Conservation (phyloP, 2,888 invertebrate species). For the Drosophila anomalipes region DNA sequence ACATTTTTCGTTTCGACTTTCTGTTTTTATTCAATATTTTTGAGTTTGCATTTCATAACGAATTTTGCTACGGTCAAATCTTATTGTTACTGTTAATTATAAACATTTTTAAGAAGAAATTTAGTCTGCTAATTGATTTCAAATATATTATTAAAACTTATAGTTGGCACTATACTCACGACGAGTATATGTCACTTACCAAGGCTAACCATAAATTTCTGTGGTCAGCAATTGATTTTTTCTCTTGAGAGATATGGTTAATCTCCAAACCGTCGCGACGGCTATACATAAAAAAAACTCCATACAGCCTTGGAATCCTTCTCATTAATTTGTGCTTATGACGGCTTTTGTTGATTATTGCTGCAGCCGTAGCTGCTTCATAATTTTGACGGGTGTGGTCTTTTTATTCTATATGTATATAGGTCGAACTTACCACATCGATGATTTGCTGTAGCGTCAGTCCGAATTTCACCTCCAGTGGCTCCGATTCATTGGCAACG, state of each 20-base stretch:
- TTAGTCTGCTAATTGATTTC: neutral
- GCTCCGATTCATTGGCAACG: conserved; percentile 96
- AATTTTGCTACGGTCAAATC: conserved; percentile 1
- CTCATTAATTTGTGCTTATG: conserved; percentile 28
- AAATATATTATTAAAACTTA: neutral
- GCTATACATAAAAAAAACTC: conserved; percentile 7
- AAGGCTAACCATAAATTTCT: conserved; percentile 97
- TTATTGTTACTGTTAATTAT: neutral
- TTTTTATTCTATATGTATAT: conserved; percentile 17
- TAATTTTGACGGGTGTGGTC: conserved; percentile 17
- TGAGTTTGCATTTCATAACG: neutral
- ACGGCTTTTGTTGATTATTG: conserved; percentile 33
- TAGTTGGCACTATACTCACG: conserved; percentile 25
- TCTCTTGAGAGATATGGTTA: neutral
- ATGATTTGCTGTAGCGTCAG: conserved; percentile 97
- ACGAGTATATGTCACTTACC: conserved; percentile 91
- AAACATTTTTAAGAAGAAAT: neutral
- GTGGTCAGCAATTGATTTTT: conserved; percentile 97
- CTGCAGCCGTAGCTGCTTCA: conserved; percentile 23
- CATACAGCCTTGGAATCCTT: conserved; percentile 25
- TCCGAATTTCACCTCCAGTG: conserved; percentile 95
- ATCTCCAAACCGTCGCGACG: conserved; percentile 31
- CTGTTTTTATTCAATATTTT: neutral
- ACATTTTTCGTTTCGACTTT: neutral
- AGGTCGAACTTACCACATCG: conserved; percentile 93